Evolutionary conservation across 2,113 vertebrate genomes (phyloP), one percentile per base, ranked within the genome.

Genomic region (Megaptera novaeangliae): DNA sequence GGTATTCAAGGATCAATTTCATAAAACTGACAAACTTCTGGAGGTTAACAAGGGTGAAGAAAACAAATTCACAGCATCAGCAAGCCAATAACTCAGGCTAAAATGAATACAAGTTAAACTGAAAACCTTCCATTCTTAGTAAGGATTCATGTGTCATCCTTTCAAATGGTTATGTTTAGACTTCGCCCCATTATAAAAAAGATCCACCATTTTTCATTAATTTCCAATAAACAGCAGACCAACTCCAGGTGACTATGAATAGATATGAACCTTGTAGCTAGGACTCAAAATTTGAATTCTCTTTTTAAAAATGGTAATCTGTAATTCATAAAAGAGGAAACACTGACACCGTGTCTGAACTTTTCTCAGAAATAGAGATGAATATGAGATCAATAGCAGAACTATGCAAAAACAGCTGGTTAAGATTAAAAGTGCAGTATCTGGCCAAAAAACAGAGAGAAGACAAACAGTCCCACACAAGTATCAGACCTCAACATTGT

Each of bases 11-110:
- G 64, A 96, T 97, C 97, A 97, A 96, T 97, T 97, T 97, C 36
- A 71, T 88, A 96, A 96, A 96, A 98, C 95, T 96, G 96, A 96
- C 94, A 98, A 97, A 97, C 96, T 98, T 94, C 96, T 97, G 75
- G 95, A 98, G 88, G 88, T 96, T 96, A 98, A 97, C 92, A 98
- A 97, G 85, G 92, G 81, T 97, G 98, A 98, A 96, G 95, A 94
- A 98, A 98, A 97, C 91, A 98, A 98, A 94, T 64, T 49, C 93
- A 95, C 75, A 95, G 92, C 90, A 98, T 85, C 97, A 97, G 94
- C 97, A 98, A 95, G 64, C 97, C 96, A 82, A 29, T 81, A 94
- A 93, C 72, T 96, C 77, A 92, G 92, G 80, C 41, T 94, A 96
- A 91, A 97, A 86, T 68, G 71, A 91, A 96, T 87, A 97, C 81